Percentiles rank a stretch among this genome's conserved stretches.
phyloP scores from a whole-genome alignment of 2,113 vertebrate species.

The Oryzias celebensis region DNA sequence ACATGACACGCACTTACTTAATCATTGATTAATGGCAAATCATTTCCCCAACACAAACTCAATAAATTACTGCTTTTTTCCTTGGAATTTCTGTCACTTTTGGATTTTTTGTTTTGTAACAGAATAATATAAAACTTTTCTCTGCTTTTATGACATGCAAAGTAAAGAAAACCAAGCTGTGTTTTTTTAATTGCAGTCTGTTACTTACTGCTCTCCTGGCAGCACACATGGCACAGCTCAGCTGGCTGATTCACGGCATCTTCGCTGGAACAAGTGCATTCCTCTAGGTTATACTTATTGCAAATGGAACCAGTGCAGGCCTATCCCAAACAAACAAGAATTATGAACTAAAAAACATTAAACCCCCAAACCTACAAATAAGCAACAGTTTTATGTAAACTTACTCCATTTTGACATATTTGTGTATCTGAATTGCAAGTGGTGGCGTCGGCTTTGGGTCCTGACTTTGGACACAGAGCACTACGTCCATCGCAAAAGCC shows the following conservation, averaged over 20 bases:
- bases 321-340: constrained; percentile 60
- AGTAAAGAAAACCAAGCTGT: neutral
- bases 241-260: constrained; percentile 85
- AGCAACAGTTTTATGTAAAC: neutral
- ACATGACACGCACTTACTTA: no score
- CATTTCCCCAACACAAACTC: no score
- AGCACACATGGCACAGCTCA: constrained; percentile 96
- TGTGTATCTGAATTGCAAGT: constrained; percentile 87
- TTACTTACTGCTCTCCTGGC: constrained; percentile 91
- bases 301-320: constrained; percentile 96
- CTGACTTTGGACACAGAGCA: constrained; percentile 85
- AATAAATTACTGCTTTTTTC: no score
- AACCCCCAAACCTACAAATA: neutral
- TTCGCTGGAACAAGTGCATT: constrained; percentile 87
- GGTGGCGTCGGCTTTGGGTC: constrained; percentile 86
- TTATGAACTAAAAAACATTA: neutral
- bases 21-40: no score
- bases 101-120: no score
- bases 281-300: constrained; percentile 85
- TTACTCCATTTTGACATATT: constrained; percentile 94
- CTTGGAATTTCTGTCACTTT: no score
- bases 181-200: neutral
- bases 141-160: no score
- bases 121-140: no score
- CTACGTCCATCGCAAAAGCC: constrained; percentile 83